Evolutionary conservation across 2,888 invertebrate species (phyloP), one percentile per base, ranked within the genome.

Genomic region (Acrobasis repandana): DNA sequence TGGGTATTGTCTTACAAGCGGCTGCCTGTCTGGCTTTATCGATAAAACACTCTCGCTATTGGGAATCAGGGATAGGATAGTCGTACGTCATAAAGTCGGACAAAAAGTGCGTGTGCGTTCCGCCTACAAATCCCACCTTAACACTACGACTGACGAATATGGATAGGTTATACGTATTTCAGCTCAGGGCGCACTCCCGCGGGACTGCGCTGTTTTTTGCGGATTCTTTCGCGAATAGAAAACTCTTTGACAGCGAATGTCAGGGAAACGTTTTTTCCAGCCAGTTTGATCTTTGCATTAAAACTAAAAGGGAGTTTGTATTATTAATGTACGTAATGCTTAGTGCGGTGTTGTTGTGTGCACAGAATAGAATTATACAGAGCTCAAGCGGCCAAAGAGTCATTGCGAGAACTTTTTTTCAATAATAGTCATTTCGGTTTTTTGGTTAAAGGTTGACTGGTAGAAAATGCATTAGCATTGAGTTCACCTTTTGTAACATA

Each of bases 111-210:
- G 38, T 9, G 46, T 50, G 60, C 47, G 28, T n/a, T 18, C 56
- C 46, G 59, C 63, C 56, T 64, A 58, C 46, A 52, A 34, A 58
- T 57, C 61, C 49, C 64, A 58, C 56, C 57, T 62, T 65, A 64
- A 61, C 64, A 61, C 61, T 60, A 58, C 43, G 58, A 47, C 60
- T 65, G 67, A 65, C 66, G 71, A 68, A 67, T 69, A 65, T 64
- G 71, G 68, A 67, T 70, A 65, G 65, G 61, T 60, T 28, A 20
- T 58, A 58, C 58, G 59, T 62, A 51, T 56, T 58, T 56, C 15
- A 58, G 50, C 57, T 56, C 63, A 34, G 11, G 58, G 38, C 58
- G 43, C 16, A 18, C 38, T 63, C 65, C 60, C 65, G 0, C 11
- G 65, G 58, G 63, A 59, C 20, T n/a, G 14, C 51, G 49, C 61